Evolutionary conservation across 2,113 vertebrate species (phyloP), one percentile per base, ranked within the genome.

Genomic region (Campylomormyrus numenius): DNA sequence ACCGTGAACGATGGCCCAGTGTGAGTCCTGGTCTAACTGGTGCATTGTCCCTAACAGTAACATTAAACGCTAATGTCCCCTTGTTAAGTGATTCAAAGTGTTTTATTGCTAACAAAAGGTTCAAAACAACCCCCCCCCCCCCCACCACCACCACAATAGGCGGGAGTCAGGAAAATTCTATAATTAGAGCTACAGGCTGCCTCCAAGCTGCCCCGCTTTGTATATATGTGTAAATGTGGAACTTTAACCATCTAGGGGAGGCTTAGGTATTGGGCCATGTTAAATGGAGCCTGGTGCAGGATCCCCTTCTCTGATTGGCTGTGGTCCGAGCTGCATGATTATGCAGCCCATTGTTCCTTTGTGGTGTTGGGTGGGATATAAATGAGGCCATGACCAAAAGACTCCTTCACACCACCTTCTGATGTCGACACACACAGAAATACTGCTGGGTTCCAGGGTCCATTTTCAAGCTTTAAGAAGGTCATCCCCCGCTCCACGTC

Each of bases 281-380:
- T 89, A 87, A 50, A 90, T 45, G n/a, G 84, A 56, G 85, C 90
- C 91, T 93, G 93, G 92, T 94, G 94, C 95, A 94, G 95, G 94
- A 93, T 93, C 93, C 95, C 93, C 94, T 92, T 95, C 95, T 95
- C 94, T 95, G 94, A 97, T 96, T 96, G 96, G 96, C 93, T 94
- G 93, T 89, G 35, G 13, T 92, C 94, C 94, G 94, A 94, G 94
- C 94, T 95, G 94, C 95, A 15, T 95, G 95, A 96, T 96, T 96
- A 96, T 96, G 95, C 95, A 7, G 87, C 88, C 94, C 95, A 95
- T 97, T 97, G 96, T 96, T 95, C 96, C 94, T 96, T 97, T 97
- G 96, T 97, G 94, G 92, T 6, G 90, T 45, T 66, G 49, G 35
- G 56, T 48, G 92, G 85, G 42, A 91, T 96, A 97, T 97, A 97